Conservation (phyloP, 1,140 invertebrate genomes). For the Spodoptera litura region DNA sequence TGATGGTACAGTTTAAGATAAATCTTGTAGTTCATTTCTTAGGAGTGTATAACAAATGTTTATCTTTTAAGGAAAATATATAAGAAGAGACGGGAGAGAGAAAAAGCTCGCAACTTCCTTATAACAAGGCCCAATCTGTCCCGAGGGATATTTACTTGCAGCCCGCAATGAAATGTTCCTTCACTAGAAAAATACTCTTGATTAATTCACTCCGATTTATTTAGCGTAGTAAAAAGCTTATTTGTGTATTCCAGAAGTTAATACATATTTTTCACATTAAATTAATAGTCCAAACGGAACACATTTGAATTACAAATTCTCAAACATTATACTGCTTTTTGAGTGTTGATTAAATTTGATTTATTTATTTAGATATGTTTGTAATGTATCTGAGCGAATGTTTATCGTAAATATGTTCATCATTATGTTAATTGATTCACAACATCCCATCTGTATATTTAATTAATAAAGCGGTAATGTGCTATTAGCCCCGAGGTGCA, state of each 20-base stretch:
- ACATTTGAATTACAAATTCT: slow-evolving; percentile 36
- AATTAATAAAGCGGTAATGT: too few species aligned
- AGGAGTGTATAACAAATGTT: not conserved
- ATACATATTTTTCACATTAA: slow-evolving; percentile 34
- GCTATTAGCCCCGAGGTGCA: too few species aligned
- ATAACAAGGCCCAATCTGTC: slow-evolving; percentile 60
- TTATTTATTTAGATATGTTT: slow-evolving; percentile 6
- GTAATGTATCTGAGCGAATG: not conserved
- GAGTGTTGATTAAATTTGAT: slow-evolving; percentile 7
- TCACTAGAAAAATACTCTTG: slow-evolving; percentile 66
- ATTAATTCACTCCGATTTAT: slow-evolving; percentile 70
- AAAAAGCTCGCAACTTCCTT: slow-evolving; percentile 55
- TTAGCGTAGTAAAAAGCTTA: slow-evolving; percentile 35
- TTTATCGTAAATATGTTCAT: not conserved
- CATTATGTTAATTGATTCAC: slow-evolving; percentile 6
- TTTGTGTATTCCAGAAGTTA: slow-evolving; percentile 21
- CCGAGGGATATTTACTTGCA: slow-evolving; percentile 62
- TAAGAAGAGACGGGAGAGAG: not conserved
- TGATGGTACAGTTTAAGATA: not conserved
- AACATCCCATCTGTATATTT: slow-evolving; percentile 3
- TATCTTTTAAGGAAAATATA: slow-evolving; percentile 7
- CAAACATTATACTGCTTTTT: slow-evolving; percentile 10
- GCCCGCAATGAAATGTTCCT: slow-evolving; percentile 52
- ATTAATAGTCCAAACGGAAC: slow-evolving; percentile 13
- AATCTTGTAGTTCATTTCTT: slow-evolving; percentile 2